Percentiles rank a stretch among this genome's conserved stretches.
Evolutionary conservation across 2,113 vertebrate genomes (phyloP).

Genomic region (Onychostoma macrolepis): DNA sequence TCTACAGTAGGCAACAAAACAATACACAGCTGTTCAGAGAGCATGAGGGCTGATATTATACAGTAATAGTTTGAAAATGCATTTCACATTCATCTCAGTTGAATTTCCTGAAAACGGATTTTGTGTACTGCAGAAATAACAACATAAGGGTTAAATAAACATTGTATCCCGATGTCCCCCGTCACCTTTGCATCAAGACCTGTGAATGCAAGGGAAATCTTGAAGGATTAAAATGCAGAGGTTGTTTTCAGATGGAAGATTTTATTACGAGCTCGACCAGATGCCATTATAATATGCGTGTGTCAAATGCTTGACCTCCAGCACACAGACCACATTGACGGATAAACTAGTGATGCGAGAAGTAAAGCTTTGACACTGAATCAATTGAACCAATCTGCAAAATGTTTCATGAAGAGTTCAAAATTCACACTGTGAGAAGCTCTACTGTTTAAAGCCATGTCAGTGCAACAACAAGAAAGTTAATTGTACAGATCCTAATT

Average conservation of each 20-base stretch:
- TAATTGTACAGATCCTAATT: no score
- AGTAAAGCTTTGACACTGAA: no score
- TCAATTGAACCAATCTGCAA: no score
- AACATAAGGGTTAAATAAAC: neutral
- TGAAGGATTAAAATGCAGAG: neutral
- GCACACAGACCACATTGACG: no score
- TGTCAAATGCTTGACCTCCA: no score
- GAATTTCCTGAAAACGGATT: neutral
- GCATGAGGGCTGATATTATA: neutral
- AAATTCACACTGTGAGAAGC: no score
- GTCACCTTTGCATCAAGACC: neutral
- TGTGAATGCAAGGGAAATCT: neutral
- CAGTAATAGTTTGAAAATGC: neutral
- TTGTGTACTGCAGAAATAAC: neutral
- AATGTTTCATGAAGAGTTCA: no score
- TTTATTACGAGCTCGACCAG: neutral
- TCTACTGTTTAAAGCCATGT: no score
- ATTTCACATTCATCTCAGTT: neutral
- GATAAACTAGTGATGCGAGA: no score
- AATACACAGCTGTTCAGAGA: slow-evolving; percentile 27
- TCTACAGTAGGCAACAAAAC: slow-evolving; percentile 30
- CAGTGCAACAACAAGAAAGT: no score
- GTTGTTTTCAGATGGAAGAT: neutral
- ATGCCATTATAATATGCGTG: no score
- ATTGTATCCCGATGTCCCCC: neutral